Base-by-base conservation (phyloP, 2,797 vertebrate species). In the Moxostoma hubbsi region DNA sequence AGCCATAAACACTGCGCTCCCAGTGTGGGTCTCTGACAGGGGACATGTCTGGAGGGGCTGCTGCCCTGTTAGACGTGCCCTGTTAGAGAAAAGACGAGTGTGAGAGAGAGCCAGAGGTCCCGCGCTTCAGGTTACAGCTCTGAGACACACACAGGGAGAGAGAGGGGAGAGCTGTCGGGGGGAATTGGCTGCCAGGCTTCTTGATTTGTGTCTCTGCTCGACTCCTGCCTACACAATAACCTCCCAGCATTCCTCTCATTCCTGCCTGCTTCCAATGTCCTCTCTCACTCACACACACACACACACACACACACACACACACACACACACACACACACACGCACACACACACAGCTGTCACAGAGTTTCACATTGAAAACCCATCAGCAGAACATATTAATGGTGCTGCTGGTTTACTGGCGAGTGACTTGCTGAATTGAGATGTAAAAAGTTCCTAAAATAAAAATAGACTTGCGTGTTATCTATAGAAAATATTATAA, bases 221-320 rank as follows among this genome's bases (percentile, higher is more conserved):
- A 11, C 77, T 72, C 68, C 73, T 83, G 61, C 78, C 79, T 72
- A 59, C 80, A 84, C 74, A 86, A 83, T 87, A 89, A 87, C 88
- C 88, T 91, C 86, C 87, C 87, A 88, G 88, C 91, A 91, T 93
- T 93, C 90, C 87, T 91, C 77, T 85, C 89, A 90, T 91, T 91
- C 88, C 83, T 85, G 70, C 80, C 84, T 81, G 84, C 79, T 86
- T 89, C 87, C 74, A 58, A 62, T 81, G 75, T 86, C 85, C 80
- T 85, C 83, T 85, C 88, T 36, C 36, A 0, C 36, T 36, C 36
- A 4, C 36, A 36, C 36, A 36, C 3, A 36, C 36, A 36, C 36
- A 36, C 36, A 36, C 36, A 4, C 36, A 24, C 24, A 24, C 24
- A 84, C 87, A 80, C 86, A 80, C 67, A 75, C 71, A 68, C 78